Evolutionary conservation across 2,888 invertebrate genomes (phyloP).

Genomic region (Augiades crinisus): DNA sequence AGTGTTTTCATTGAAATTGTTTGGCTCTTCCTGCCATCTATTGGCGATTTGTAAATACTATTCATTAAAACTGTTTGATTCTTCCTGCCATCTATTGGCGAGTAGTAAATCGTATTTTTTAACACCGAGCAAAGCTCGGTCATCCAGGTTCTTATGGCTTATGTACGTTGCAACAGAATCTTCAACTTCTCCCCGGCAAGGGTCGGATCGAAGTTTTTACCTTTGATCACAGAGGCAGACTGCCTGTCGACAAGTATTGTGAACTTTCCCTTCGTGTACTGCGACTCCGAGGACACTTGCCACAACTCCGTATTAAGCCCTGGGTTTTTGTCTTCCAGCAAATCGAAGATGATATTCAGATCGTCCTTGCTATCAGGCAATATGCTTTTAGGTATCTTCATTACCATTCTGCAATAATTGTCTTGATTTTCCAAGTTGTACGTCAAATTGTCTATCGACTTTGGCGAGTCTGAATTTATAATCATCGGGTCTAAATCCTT

Average conservation of each 20-base stretch:
- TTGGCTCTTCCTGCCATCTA: no score
- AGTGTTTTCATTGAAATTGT: no score
- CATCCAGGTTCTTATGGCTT: no score
- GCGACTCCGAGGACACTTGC: conserved; percentile 48
- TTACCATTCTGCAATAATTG: conserved; percentile 48
- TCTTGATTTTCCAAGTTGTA: background rate
- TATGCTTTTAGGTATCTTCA: conserved; percentile 56
- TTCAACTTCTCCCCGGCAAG: conserved; percentile 60
- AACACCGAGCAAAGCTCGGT: no score
- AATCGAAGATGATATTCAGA: conserved; percentile 59
- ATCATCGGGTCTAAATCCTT: conserved; percentile 20
- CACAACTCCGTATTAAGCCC: conserved; percentile 65
- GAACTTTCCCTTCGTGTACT: conserved; percentile 57
- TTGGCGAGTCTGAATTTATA: conserved; percentile 12
- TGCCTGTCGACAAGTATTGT: conserved; percentile 54
- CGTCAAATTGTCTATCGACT: background rate
- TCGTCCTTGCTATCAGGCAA: conserved; percentile 61
- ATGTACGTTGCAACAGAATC: conserved; percentile 48
- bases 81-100: no score
- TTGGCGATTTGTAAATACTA: no score
- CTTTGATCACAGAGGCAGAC: conserved; percentile 52
- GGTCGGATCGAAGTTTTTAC: conserved; percentile 51
- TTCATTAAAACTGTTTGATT: no score
- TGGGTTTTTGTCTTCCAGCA: conserved; percentile 66
- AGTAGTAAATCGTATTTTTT: no score